Evolutionary conservation across 2,113 vertebrate species (phyloP), one percentile per base, ranked within the genome.

Genomic region (Nycticryphes semicollaris): DNA sequence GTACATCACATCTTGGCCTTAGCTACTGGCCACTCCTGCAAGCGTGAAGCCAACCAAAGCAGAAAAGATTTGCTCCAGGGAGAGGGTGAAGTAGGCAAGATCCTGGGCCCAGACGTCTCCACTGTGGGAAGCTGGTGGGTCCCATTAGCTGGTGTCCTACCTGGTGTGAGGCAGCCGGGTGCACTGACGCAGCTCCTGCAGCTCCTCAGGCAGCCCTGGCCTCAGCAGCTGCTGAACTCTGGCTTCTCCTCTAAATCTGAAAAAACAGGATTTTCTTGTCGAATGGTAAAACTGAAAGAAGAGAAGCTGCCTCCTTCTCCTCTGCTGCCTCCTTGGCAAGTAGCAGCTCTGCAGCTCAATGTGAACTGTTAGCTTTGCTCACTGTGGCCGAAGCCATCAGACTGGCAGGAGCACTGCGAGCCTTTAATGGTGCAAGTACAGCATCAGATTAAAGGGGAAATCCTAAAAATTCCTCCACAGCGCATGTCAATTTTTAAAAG

Each of bases 1-100:
- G 68, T 77, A 74, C 72, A 51, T 84, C 60, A 1, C 27, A 67
- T 25, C 57, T 67, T 79, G 86, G 85, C 85, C 67, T 73, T 28
- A 48, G 75, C 45, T 90, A 66, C 53, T 66, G n/a, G 76, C 72
- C 77, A 33, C 64, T 89, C 80, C 86, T 39, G 51, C 89, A 39
- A 64, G 43, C 48, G 6, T 0, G 24, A 90, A 83, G 54, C 60
- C 77, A 90, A 43, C 12, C 37, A 53, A 78, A 90, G 67, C 60
- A 72, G 37, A 77, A 84, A 59, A 81, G 8, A 63, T 51, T 86
- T 81, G 72, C 41, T 90, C 39, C 15, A 11, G 33, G 53, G 80
- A 60, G 16, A 83, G 20, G 67, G 18, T 27, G 63, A 90, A 78
- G 54, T 3, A 70, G 50, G 59, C 31, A 66, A 73, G n/a, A 73